A percentile compares a stretch with the other conserved stretches of the same genome.
Evolutionary conservation across 1,140 invertebrate species (phyloP).

Genomic region (Drosophila bocki): DNA sequence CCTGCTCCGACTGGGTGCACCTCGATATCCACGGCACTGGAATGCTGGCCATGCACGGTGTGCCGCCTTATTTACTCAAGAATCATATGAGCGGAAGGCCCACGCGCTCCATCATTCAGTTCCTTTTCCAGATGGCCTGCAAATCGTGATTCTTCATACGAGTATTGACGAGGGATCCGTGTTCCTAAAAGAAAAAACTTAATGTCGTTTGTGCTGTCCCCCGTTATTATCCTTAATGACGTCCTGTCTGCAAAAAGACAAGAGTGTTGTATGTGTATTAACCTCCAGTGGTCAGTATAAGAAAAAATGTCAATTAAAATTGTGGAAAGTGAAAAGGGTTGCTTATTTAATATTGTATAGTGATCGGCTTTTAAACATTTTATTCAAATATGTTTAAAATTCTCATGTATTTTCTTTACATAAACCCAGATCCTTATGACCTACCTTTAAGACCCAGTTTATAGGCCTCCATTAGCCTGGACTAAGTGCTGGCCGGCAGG

Average conservation of each 20-base stretch:
- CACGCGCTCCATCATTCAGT: conserved; percentile 87
- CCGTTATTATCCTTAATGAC: conserved; percentile 20
- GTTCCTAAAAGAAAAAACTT: neutral
- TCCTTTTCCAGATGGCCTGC: conserved; percentile 86
- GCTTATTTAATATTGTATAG: too few relatives aligned
- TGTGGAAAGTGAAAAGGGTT: neutral
- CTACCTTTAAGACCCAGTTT: conserved; percentile 6
- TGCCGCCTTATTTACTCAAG: conserved; percentile 87
- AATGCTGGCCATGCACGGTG: conserved; percentile 86
- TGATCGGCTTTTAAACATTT: too few relatives aligned
- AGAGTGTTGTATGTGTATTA: neutral
- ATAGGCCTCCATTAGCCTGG: conserved; percentile 31
- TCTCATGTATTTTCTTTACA: neutral
- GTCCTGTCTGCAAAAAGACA: neutral
- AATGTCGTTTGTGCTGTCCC: conserved; percentile 21
- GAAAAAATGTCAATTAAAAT: conserved; percentile 1
- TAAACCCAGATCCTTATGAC: neutral
- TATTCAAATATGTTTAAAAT: neutral
- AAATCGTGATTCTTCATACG: conserved; percentile 1
- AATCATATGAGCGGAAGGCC: conserved; percentile 87
- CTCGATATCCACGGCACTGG: conserved; percentile 90
- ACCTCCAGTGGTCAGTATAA: neutral
- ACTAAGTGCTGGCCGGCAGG: conserved; percentile 40
- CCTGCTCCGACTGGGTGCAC: conserved; percentile 88
- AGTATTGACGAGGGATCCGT: conserved; percentile 19